Conservation (phyloP, 2,888 invertebrate genomes). For the Euzophera pinguis region DNA sequence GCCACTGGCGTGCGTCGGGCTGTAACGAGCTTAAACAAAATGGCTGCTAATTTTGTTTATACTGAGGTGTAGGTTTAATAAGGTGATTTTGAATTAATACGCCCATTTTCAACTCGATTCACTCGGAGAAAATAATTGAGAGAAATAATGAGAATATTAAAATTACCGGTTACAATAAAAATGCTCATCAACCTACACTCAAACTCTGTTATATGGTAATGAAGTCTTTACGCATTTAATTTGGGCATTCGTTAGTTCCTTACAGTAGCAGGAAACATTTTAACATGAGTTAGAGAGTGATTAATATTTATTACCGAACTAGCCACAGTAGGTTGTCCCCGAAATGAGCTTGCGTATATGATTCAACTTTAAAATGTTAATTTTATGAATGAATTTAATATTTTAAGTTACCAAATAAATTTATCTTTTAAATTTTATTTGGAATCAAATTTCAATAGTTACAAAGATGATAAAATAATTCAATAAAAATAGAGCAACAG, state of each 20-base stretch:
- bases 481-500: too few species aligned
- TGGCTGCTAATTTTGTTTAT: constrained; percentile 72
- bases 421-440: background rate
- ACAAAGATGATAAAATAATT: too few species aligned
- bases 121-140: constrained; percentile 21
- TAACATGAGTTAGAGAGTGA: constrained; percentile 62
- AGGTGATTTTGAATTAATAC: constrained; percentile 45
- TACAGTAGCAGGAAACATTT: constrained; percentile 73
- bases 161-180: constrained; percentile 28
- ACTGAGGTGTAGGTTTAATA: constrained; percentile 58
- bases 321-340: constrained; percentile 32
- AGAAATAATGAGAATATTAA: constrained; percentile 27
- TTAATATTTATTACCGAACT: constrained; percentile 67
- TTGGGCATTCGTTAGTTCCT: constrained; percentile 49
- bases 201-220: constrained; percentile 59
- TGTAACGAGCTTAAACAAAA: constrained; percentile 78
- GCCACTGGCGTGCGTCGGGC: constrained; percentile 75
- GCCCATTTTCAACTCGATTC: constrained; percentile 12
- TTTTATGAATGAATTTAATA: constrained; percentile 36
- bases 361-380: constrained; percentile 34
- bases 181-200: constrained; percentile 43
- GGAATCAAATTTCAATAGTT: background rate
- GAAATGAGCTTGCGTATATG: constrained; percentile 29
- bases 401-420: background rate
- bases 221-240: constrained; percentile 57